phyloP scores from a whole-genome alignment of 2,797 vertebrate species.

The Smutsia gigantea region DNA sequence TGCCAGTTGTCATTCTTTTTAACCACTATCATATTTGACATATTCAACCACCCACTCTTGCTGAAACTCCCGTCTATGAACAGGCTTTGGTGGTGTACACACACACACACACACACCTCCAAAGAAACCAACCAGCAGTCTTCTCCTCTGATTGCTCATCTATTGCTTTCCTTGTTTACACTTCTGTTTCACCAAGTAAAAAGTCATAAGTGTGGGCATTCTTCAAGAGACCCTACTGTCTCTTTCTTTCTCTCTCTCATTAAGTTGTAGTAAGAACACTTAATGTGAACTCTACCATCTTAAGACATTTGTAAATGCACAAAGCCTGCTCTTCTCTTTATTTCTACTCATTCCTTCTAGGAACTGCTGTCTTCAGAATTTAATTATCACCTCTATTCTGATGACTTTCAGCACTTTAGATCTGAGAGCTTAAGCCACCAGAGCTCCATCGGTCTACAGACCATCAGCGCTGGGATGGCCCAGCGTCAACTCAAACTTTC shows the following conservation, averaged over 20 bases:
- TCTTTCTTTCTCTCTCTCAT: background rate
- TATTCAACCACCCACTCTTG: background rate
- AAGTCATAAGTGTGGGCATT: background rate
- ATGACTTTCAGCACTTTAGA: conserved; percentile 56
- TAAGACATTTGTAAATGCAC: background rate
- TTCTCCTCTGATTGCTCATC: background rate
- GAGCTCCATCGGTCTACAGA: background rate
- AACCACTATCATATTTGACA: background rate
- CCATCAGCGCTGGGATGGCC: conserved; percentile 30
- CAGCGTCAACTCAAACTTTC: conserved; percentile 16
- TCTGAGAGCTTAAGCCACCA: background rate
- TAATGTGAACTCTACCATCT: background rate
- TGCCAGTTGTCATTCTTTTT: background rate
- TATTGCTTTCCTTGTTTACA: background rate
- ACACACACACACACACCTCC: background rate
- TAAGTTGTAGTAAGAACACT: background rate
- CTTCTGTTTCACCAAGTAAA: background rate
- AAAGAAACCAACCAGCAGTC: background rate
- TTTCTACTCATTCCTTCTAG: conserved; percentile 49
- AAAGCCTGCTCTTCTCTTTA: background rate
- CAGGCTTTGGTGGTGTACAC: background rate
- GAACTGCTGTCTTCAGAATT: conserved; percentile 38
- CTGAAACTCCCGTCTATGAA: background rate
- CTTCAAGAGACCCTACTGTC: background rate
- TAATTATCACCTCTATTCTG: background rate